Percentiles rank a stretch among this genome's conserved stretches.
Evolutionary conservation across 53 echinoderm and acorn worm genomes (phyloP).

Genomic region (Mesocentrotus franciscanus): DNA sequence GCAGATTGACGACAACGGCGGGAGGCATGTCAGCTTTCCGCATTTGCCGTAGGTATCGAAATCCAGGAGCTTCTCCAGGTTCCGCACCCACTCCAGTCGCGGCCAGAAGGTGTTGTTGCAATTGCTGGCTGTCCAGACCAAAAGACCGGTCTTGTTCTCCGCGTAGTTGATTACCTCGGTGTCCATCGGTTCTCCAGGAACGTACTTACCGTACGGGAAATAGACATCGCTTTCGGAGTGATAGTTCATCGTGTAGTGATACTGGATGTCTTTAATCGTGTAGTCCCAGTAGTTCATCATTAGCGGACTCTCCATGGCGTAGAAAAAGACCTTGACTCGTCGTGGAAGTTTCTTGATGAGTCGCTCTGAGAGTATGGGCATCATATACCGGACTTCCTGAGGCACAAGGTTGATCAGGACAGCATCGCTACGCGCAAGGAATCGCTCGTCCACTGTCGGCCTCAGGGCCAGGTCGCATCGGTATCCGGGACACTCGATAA

Average conservation of each 20-base stretch:
- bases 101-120: slow-evolving; percentile 92
- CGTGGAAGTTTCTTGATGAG: slow-evolving; percentile 68
- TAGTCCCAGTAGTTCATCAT: slow-evolving; percentile 89
- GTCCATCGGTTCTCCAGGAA: slow-evolving; percentile 73
- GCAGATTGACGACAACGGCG: slow-evolving; percentile 78
- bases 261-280: slow-evolving; percentile 75
- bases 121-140: slow-evolving; percentile 90
- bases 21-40: slow-evolving; percentile 79
- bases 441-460: slow-evolving; percentile 69
- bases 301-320: slow-evolving; percentile 83
- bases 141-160: slow-evolving; percentile 70
- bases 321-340: slow-evolving; percentile 78
- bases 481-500: slow-evolving; percentile 77
- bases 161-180: slow-evolving; percentile 66
- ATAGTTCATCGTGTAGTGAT: slow-evolving; percentile 86
- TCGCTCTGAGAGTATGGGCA: slow-evolving; percentile 58
- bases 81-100: slow-evolving; percentile 77
- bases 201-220: slow-evolving; percentile 79
- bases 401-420: slow-evolving; percentile 83
- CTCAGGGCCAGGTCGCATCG: slow-evolving; percentile 75
- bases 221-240: slow-evolving; percentile 76
- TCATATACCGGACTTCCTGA: slow-evolving; percentile 71
- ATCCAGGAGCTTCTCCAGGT: slow-evolving; percentile 69
- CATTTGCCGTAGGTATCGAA: slow-evolving; percentile 83
- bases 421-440: slow-evolving; percentile 77